A percentile compares a stretch with the other conserved stretches of the same genome.
Conservation (phyloP, 2,797 vertebrate genomes). For the Podarcis lilfordi region DNA sequence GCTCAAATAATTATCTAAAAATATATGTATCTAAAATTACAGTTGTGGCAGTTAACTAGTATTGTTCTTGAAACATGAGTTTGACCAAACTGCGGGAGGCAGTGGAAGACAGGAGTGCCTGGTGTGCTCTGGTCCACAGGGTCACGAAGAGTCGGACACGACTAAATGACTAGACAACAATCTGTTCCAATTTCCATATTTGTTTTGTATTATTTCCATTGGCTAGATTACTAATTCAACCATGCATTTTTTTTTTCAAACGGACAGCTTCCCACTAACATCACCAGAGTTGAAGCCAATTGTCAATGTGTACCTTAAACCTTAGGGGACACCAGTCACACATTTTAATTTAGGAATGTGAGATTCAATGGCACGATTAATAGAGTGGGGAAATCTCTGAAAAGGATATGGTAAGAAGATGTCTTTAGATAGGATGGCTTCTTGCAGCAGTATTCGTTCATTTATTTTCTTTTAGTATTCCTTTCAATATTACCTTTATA, state of each 20-base stretch:
- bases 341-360: background rate
- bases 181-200: background rate
- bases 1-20: too few species aligned
- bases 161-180: background rate
- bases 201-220: background rate
- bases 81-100: too few species aligned
- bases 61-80: background rate
- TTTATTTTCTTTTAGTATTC: too few species aligned
- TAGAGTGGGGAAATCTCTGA: background rate
- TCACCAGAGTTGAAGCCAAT: too few species aligned
- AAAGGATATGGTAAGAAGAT: background rate
- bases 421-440: background rate
- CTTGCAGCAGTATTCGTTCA: background rate
- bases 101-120: too few species aligned
- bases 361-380: background rate
- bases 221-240: background rate
- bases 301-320: background rate
- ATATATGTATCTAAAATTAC: too few species aligned
- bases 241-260: too few species aligned
- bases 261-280: too few species aligned
- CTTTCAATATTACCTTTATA: too few species aligned
- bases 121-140: too few species aligned
- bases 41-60: background rate
- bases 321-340: background rate
- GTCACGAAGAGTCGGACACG: too few species aligned